phyloP scores from a whole-genome alignment of 2,888 invertebrate genomes.

The Agrotis ipsilon region DNA sequence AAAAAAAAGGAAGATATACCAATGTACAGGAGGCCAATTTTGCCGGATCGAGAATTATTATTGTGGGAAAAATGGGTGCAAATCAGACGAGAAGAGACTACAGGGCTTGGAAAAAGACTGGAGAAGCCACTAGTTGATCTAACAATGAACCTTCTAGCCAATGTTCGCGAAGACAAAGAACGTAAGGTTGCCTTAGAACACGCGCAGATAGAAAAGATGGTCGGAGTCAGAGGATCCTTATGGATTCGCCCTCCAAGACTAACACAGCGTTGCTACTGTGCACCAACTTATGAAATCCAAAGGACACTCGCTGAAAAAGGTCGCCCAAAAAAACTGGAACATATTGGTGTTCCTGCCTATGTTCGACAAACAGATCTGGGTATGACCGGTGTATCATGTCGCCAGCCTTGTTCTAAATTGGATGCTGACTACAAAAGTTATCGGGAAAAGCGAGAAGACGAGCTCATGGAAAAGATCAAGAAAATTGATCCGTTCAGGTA shows the following conservation, averaged over 20 bases:
- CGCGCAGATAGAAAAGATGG: conserved; percentile 78
- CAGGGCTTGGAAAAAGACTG: conserved; percentile 70
- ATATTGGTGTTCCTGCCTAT: conserved; percentile 79
- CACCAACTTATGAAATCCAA: conserved; percentile 81
- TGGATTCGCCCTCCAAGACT: conserved; percentile 82
- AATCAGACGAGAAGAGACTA: conserved; percentile 80
- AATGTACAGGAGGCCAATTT: conserved; percentile 38
- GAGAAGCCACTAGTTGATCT: conserved; percentile 78
- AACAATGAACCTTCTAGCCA: conserved; percentile 81
- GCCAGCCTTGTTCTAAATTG: conserved; percentile 69
- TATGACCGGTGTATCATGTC: conserved; percentile 71
- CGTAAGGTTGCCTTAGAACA: conserved; percentile 79
- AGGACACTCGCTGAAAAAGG: conserved; percentile 81
- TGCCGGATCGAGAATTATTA: conserved; percentile 79
- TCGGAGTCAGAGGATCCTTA: conserved; percentile 72
- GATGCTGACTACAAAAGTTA: conserved; percentile 77
- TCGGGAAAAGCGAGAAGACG: conserved; percentile 74
- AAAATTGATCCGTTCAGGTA: conserved; percentile 84
- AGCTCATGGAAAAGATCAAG: conserved; percentile 73
- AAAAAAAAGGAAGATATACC: conserved; percentile 20
- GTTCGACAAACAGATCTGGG: conserved; percentile 81
- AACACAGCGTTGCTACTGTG: conserved; percentile 76
- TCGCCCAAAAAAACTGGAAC: conserved; percentile 76
- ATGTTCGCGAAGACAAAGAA: conserved; percentile 79
- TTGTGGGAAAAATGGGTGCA: conserved; percentile 86